Evolutionary conservation across 2,888 invertebrate genomes (phyloP).

Genomic region (Apamea epomidion): DNA sequence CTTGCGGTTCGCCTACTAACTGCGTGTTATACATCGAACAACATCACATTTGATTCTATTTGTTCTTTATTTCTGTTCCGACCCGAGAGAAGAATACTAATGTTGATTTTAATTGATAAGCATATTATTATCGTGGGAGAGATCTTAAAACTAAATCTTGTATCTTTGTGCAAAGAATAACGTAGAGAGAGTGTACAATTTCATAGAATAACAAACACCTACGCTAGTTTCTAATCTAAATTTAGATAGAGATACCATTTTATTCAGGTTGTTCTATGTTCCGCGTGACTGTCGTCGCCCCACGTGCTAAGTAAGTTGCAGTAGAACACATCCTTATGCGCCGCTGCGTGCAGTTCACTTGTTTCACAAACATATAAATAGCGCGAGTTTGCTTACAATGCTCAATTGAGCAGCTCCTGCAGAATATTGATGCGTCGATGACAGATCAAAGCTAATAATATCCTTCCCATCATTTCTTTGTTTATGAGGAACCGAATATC

Average conservation of each 20-base stretch:
- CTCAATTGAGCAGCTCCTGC: slow-evolving; percentile 43
- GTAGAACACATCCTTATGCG: slow-evolving; percentile 26
- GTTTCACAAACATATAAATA: slow-evolving; percentile 55
- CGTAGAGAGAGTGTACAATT: not conserved
- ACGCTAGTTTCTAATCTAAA: slow-evolving; percentile 9
- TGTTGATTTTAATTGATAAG: slow-evolving; percentile 10
- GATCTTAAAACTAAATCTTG: not conserved
- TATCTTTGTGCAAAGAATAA: not conserved
- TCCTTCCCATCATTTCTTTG: slow-evolving; percentile 23
- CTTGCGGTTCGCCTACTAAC: not conserved
- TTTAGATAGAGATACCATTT: not conserved
- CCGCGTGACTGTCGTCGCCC: not conserved
- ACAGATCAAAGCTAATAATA: slow-evolving; percentile 49
- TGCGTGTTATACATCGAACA: not conserved
- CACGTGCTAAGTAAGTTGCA: slow-evolving; percentile 1
- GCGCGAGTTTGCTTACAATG: slow-evolving; percentile 59
- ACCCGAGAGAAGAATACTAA: slow-evolving; percentile 17
- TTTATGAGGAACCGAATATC: slow-evolving; percentile 16
- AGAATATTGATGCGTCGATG: slow-evolving; percentile 64
- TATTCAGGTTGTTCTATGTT: not conserved
- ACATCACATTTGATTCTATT: slow-evolving; percentile 17
- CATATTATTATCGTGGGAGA: not conserved
- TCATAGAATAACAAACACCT: slow-evolving; percentile 6
- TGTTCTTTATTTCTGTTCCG: not conserved
- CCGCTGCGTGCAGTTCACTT: slow-evolving; percentile 11